Evolutionary conservation across 2,113 vertebrate genomes (phyloP).

Genomic region (Pampusana beccarii): DNA sequence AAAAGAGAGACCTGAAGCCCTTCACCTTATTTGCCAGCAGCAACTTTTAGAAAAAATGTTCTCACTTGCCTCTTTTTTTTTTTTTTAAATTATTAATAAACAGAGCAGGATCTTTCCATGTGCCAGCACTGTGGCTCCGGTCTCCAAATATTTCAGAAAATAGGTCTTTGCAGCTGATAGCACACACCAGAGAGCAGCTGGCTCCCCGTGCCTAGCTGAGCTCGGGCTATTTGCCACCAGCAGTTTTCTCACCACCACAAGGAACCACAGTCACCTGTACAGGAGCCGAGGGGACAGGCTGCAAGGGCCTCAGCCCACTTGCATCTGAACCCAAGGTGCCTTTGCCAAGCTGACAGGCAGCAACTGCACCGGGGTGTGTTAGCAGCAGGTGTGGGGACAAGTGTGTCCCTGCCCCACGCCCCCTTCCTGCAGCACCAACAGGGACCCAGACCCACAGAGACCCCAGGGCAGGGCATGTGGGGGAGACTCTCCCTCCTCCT

Average conservation of each 20-base stretch:
- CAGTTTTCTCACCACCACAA: background rate
- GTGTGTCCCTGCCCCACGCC: background rate
- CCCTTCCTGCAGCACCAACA: background rate
- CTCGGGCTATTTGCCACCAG: background rate
- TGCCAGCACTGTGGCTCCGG: background rate
- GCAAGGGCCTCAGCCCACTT: background rate
- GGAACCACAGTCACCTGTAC: background rate
- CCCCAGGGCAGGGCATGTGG: no score
- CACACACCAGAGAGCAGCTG: background rate
- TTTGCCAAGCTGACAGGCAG: background rate
- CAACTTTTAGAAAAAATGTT: background rate
- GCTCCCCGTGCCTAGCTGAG: background rate
- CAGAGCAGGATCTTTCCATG: background rate
- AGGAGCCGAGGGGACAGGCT: fast-evolving
- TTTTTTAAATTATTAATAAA: background rate
- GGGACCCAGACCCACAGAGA: background rate
- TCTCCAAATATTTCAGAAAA: background rate
- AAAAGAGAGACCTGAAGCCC: background rate
- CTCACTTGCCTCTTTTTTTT: background rate
- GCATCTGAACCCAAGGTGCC: background rate
- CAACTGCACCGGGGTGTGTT: fast-evolving
- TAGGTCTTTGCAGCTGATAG: background rate
- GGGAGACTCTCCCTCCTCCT: background rate
- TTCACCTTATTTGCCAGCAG: background rate
- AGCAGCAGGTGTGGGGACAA: background rate